These are phyloP conservation scores for Mesodorylaimus sp. DNA, from an alignment of 2,888 invertebrate genomes.

Conservation along the genomic window DNA sequence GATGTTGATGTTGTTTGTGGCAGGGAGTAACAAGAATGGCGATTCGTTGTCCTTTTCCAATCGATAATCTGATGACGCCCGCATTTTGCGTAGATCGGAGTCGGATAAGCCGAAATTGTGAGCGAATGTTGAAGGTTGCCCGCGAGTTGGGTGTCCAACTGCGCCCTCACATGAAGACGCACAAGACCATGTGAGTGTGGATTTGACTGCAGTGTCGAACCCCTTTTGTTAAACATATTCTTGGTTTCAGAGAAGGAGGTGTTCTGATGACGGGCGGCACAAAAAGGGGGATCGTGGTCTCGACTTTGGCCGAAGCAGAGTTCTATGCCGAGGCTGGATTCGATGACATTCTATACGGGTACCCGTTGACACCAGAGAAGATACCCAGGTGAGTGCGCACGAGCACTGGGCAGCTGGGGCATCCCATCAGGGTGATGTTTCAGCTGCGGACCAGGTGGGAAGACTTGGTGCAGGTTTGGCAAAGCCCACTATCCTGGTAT, in stretches of 20 bases:
- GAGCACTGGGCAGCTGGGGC: too few relatives aligned
- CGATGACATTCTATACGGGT: slow-evolving; percentile 31
- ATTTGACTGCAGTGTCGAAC: not conserved
- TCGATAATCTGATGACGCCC: not conserved
- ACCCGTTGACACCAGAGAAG: slow-evolving; percentile 22
- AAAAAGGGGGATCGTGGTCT: slow-evolving; percentile 26
- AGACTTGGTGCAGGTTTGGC: not conserved
- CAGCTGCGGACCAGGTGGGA: not conserved
- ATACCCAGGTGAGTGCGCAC: too few relatives aligned
- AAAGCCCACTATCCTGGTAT: too few relatives aligned
- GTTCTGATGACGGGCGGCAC: slow-evolving; percentile 27
- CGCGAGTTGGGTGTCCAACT: slow-evolving; percentile 23
- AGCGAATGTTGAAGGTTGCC: slow-evolving; percentile 26
- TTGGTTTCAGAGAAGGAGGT: slow-evolving; percentile 24
- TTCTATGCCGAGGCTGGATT: slow-evolving; percentile 31
- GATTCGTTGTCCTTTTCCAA: too few relatives aligned
- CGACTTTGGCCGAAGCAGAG: slow-evolving; percentile 30
- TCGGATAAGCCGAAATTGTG: slow-evolving; percentile 23
- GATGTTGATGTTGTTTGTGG: too few relatives aligned
- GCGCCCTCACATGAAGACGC: slow-evolving; percentile 32
- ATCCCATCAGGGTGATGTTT: too few relatives aligned
- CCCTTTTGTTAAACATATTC: not conserved
- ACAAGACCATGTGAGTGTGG: slow-evolving; percentile 27
- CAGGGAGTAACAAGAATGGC: too few relatives aligned
- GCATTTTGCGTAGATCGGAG: slow-evolving; percentile 20